phyloP scores from a whole-genome alignment of 1,140 invertebrate genomes.

The Dendroctonus valens region DNA sequence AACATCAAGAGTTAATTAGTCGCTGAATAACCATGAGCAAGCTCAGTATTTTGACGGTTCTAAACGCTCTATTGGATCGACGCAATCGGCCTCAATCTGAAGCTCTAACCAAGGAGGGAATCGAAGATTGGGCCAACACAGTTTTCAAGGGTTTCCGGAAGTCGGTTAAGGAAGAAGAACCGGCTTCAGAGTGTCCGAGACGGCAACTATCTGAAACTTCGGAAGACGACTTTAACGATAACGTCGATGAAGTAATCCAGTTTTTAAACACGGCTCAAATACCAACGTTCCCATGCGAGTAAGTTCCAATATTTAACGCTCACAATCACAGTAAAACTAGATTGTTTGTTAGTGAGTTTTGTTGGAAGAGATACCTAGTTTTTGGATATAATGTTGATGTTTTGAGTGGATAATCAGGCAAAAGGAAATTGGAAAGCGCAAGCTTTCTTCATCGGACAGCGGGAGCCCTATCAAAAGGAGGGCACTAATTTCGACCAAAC shows the following conservation, averaged over 20 bases:
- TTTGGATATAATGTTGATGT: too few relatives aligned
- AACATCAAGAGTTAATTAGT: background rate
- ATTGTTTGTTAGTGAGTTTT: too few relatives aligned
- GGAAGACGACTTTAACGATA: background rate
- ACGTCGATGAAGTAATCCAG: background rate
- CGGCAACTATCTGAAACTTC: background rate
- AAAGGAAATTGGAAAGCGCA: too few relatives aligned
- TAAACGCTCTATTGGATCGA: background rate
- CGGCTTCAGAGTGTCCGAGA: background rate
- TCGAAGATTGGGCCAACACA: constrained; percentile 1
- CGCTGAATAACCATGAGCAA: background rate
- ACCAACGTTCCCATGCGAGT: background rate
- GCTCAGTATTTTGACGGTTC: background rate
- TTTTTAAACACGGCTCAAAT: background rate
- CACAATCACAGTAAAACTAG: too few relatives aligned
- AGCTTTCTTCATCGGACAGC: too few relatives aligned
- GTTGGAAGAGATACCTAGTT: too few relatives aligned
- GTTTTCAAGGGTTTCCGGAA: background rate
- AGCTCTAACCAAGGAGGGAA: background rate
- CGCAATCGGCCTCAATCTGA: background rate
- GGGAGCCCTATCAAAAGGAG: too few relatives aligned
- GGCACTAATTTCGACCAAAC: too few relatives aligned
- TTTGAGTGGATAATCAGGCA: too few relatives aligned
- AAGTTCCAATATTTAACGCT: background rate
- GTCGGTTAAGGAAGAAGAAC: background rate